These are phyloP conservation scores for Cataglyphis rosenhaueri DNA, from an alignment of 2,888 invertebrate genomes.

Conservation along the genomic window DNA sequence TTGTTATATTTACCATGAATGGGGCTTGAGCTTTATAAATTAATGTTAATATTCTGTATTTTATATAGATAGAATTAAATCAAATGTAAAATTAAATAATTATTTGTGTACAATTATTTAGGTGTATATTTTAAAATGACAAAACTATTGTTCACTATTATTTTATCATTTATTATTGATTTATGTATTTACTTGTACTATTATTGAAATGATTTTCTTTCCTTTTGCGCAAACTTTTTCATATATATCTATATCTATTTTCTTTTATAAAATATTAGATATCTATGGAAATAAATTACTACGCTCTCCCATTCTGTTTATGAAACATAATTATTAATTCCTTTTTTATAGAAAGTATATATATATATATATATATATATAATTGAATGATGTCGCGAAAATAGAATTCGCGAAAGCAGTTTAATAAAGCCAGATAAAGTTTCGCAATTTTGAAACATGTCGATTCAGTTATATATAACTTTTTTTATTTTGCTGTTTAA, in stretches of 20 bases:
- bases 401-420: neutral
- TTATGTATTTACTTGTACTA: conserved; percentile 8
- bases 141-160: neutral
- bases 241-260: conserved; percentile 17
- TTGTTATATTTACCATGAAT: neutral
- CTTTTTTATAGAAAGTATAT: neutral
- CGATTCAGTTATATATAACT: neutral
- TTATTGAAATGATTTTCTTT: conserved; percentile 20
- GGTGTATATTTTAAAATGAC: neutral
- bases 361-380: neutral
- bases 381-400: neutral
- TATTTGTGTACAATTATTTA: conserved; percentile 4
- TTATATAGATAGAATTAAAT: neutral
- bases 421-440: neutral
- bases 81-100: neutral
- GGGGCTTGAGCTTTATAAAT: conserved; percentile 5
- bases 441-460: neutral
- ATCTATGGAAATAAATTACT: conserved; percentile 35
- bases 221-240: neutral
- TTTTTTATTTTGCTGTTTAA: neutral
- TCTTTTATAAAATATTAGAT: conserved; percentile 42
- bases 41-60: conserved; percentile 2
- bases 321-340: conserved; percentile 40
- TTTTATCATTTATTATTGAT: conserved; percentile 4
- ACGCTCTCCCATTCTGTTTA: conserved; percentile 37